These are phyloP conservation scores for Stercorarius parasiticus DNA, from an alignment of 2,113 vertebrate genomes.

Conservation along the genomic window DNA sequence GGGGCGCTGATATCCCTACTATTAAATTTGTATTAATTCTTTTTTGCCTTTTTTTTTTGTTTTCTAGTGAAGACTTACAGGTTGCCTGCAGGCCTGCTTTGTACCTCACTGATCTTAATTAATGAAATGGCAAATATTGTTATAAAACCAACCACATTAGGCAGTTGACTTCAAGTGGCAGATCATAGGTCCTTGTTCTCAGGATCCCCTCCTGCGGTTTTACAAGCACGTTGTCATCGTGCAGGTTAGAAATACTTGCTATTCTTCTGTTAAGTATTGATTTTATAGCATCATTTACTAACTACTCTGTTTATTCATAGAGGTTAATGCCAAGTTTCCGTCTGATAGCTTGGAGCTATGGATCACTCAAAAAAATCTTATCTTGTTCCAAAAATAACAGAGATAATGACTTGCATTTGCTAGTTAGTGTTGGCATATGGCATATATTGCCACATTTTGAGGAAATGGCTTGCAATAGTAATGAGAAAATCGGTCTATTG, in stretches of 20 bases:
- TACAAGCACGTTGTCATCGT: neutral
- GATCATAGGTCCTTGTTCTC: neutral
- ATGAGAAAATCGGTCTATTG: neutral
- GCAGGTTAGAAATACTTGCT: neutral
- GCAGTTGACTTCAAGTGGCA: neutral
- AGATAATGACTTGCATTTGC: neutral
- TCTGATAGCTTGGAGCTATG: neutral
- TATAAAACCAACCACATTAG: neutral
- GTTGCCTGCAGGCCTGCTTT: neutral
- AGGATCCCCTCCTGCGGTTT: neutral
- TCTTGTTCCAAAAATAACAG: conserved; percentile 36
- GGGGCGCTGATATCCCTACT: neutral
- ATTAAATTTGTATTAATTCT: neutral
- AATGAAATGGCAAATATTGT: neutral
- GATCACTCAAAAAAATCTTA: conserved; percentile 8
- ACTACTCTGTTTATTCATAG: conserved; percentile 13
- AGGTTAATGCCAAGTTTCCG: neutral
- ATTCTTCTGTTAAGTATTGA: neutral
- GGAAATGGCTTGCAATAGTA: neutral
- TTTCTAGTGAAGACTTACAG: neutral
- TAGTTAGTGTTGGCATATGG: neutral
- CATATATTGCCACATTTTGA: neutral
- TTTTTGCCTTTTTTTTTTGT: neutral
- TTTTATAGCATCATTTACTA: neutral
- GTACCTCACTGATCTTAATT: neutral